These are phyloP conservation scores for Calameuta filiformis DNA, from an alignment of 2,888 invertebrate genomes.

Conservation along the genomic window DNA sequence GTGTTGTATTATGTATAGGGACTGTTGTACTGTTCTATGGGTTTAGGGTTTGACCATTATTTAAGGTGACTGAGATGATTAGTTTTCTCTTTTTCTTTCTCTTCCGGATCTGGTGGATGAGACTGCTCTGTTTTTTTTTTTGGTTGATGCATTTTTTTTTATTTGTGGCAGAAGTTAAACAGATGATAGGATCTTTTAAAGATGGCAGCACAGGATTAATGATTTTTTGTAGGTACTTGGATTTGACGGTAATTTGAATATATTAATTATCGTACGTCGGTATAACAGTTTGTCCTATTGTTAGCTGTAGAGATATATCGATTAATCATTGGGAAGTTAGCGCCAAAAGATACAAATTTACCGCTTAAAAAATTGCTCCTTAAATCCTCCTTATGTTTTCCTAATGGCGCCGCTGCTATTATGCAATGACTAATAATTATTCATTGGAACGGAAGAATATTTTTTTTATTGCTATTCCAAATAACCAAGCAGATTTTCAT, in stretches of 20 bases:
- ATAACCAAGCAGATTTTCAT: too few species aligned
- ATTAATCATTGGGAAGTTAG: too few species aligned
- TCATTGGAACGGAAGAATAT: too few species aligned
- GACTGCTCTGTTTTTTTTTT: background rate
- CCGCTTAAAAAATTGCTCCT: too few species aligned
- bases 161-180: background rate
- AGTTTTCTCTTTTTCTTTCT: background rate
- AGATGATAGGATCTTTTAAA: background rate
- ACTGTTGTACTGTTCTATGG: background rate
- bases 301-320: background rate
- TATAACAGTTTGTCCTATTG: background rate
- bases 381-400: too few species aligned
- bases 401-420: too few species aligned
- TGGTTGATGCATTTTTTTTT: background rate
- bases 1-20: background rate
- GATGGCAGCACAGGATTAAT: background rate
- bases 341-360: too few species aligned
- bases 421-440: too few species aligned
- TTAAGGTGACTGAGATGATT: too few species aligned
- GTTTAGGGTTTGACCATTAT: background rate
- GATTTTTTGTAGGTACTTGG: background rate
- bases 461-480: too few species aligned
- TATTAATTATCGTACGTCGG: background rate
- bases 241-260: background rate
- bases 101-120: background rate